Evolutionary conservation across 2,797 vertebrate species (phyloP).

Genomic region (Chelon labrosus): DNA sequence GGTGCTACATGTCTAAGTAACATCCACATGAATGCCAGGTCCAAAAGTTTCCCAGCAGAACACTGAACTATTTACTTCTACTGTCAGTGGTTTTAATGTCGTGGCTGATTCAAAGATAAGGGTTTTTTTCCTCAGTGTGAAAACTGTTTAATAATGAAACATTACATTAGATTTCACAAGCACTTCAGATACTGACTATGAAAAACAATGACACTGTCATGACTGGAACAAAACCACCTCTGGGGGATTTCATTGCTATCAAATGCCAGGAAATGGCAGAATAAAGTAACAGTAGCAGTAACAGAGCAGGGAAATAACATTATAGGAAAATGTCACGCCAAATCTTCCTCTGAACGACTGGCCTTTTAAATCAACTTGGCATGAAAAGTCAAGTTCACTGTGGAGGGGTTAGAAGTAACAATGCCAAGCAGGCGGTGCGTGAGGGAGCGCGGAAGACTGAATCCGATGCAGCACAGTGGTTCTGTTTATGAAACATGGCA

Average conservation of each 20-base stretch:
- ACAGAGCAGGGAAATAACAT: background rate
- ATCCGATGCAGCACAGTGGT: background rate
- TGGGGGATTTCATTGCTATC: conserved; percentile 7
- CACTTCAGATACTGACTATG: background rate
- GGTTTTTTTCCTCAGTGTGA: too few relatives aligned
- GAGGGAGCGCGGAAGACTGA: background rate
- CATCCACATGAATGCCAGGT: too few relatives aligned
- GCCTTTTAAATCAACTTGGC: background rate
- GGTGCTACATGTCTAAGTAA: too few relatives aligned
- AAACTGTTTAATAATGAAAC: too few relatives aligned
- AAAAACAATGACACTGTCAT: background rate
- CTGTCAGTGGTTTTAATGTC: too few relatives aligned
- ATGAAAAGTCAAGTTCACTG: background rate
- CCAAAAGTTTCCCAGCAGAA: too few relatives aligned
- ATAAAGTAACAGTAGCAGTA: background rate
- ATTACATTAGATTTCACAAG: too few relatives aligned
- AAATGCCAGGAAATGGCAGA: background rate
- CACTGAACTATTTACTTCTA: too few relatives aligned
- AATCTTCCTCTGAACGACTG: background rate
- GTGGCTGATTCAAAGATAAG: too few relatives aligned
- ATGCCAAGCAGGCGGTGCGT: background rate
- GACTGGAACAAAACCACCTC: background rate
- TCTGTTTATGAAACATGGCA: background rate
- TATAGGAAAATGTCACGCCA: background rate
- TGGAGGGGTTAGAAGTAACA: background rate